Conservation (phyloP, 2,888 invertebrate genomes). For the Laspeyria flexula region DNA sequence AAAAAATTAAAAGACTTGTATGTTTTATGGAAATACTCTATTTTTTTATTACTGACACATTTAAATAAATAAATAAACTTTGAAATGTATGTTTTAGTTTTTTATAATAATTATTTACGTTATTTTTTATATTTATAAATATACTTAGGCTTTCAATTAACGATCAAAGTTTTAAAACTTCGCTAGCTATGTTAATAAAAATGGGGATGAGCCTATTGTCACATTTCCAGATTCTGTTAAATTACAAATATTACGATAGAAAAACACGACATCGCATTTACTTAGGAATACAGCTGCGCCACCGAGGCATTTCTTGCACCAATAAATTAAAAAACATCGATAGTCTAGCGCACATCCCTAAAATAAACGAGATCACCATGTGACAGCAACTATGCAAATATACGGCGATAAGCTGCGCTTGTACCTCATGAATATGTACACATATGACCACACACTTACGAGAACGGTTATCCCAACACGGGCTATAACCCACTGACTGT, state of each 20-base stretch:
- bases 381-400: constrained; percentile 46
- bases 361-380: constrained; percentile 37
- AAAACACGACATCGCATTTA: too few relatives aligned
- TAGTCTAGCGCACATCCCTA: constrained; percentile 26
- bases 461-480: constrained; percentile 2
- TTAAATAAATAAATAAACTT: too few relatives aligned
- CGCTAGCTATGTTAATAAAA: not conserved
- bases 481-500: not conserved
- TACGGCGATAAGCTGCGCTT: constrained; percentile 27
- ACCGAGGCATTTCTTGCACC: too few relatives aligned
- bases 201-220: not conserved
- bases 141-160: too few relatives aligned
- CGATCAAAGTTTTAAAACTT: not conserved
- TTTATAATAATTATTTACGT: too few relatives aligned
- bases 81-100: too few relatives aligned
- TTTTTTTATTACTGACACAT: too few relatives aligned
- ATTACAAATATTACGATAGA: too few relatives aligned
- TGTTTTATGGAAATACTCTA: too few relatives aligned
- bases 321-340: constrained; percentile 1
- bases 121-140: too few relatives aligned
- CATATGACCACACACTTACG: constrained; percentile 28
- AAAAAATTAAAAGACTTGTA: too few relatives aligned
- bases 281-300: not conserved
- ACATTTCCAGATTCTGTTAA: too few relatives aligned
- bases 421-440: constrained; percentile 30